Base-by-base conservation (phyloP, 2,113 vertebrate species). In the Poicephalus gulielmi region DNA sequence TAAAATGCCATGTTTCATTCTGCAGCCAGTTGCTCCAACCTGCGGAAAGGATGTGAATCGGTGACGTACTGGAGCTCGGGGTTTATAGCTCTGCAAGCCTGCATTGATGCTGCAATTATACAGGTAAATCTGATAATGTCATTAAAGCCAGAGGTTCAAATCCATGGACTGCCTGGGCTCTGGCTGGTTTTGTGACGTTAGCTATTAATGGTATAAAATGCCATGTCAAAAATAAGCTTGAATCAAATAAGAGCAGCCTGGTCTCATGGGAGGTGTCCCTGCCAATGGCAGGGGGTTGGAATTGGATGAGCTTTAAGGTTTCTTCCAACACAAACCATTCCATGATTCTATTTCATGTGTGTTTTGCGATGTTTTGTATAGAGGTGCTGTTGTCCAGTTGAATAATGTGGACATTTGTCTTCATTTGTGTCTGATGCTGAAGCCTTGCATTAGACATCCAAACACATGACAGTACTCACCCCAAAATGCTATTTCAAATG, bases 71-170 rank as follows among this genome's bases (percentile, higher is more conserved):
- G 99, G 99, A 98, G 98, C 80, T 99, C 99, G 0, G 99, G 99
- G 2, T 99, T 99, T 80, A 96, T 97, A 3, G 98, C 98, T 33
- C 98, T 99, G 33, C 99, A 99, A 93, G 98, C 98, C 24, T 97
- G 98, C 53, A 99, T 99, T 6, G 98, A 99, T 43, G 98, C 99
- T 14, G 98, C 99, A 37, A 99, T 99, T 89, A 99, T 99, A 81
- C 98, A 99, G 99, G 99, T 99, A 95, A 96, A 63, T 44, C 57
- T 19, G 43, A 46, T 3, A 7, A 11, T 16, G 1, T 15, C 8
- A 1, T 12, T 5, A 31, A 44, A 17, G 17, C 47, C 3, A 28
- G 60, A 35, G n/a, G 3, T 11, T 53, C 4, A 7, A 33, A 43
- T 24, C 39, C 2, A 0, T 1, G 25, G 67, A 0, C 55, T 59